Percentiles rank a stretch among this genome's conserved stretches.
phyloP scores from a whole-genome alignment of 53 echinoderm and acorn worm genomes.

The Holothuria leucospilota region DNA sequence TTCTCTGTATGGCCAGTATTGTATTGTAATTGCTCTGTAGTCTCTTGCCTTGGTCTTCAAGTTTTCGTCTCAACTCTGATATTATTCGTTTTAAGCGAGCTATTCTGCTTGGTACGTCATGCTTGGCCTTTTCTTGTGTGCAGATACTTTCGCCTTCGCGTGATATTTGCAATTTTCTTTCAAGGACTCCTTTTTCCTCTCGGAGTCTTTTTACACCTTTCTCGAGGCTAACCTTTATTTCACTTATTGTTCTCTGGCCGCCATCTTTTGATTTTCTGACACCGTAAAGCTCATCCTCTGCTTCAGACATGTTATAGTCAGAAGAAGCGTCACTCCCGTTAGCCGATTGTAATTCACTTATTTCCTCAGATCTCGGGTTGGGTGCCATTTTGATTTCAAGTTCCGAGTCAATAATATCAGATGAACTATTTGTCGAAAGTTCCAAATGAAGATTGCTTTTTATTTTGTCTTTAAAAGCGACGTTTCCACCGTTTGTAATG shows the following conservation, averaged over 20 bases:
- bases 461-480: constrained; percentile 14
- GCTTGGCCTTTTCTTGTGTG: constrained; percentile 74
- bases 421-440: constrained; percentile 21
- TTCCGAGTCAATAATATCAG: background rate
- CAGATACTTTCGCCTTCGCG: constrained; percentile 83
- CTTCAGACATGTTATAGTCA: background rate
- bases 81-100: constrained; percentile 85
- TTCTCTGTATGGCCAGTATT: constrained; percentile 81
- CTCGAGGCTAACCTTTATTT: constrained; percentile 85
- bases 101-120: constrained; percentile 72
- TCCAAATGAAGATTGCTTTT: constrained; percentile 21
- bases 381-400: constrained; percentile 42
- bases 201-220: constrained; percentile 88
- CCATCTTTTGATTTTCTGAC: background rate
- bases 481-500: background rate
- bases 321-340: background rate
- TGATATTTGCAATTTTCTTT: constrained; percentile 87
- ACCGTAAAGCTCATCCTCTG: background rate
- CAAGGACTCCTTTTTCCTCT: constrained; percentile 78
- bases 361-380: constrained; percentile 33
- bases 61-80: constrained; percentile 72
- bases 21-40: constrained; percentile 87
- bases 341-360: background rate
- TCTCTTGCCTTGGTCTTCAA: constrained; percentile 85
- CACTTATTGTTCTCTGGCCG: constrained; percentile 62